Evolutionary conservation across 2,113 vertebrate species (phyloP).

Genomic region (Oophaga pumilio): DNA sequence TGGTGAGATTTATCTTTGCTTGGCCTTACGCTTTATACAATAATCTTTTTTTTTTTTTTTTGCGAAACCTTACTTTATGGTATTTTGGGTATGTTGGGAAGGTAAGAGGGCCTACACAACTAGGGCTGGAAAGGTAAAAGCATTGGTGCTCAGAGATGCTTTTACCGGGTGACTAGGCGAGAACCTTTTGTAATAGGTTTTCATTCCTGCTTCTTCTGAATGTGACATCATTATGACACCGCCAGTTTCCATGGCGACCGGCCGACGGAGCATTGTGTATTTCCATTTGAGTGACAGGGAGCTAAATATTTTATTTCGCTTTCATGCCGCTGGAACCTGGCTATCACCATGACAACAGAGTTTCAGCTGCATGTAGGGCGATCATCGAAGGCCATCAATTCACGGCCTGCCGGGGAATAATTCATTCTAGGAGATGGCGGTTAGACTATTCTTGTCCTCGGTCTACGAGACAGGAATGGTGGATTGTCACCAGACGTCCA

Average conservation of each 20-base stretch:
- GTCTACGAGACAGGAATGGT: not conserved
- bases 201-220: not conserved
- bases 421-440: not conserved
- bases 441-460: not conserved
- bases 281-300: constrained; percentile 9
- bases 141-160: not conserved
- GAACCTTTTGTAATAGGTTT: not conserved
- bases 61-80: not conserved
- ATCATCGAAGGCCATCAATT: not conserved
- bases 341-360: not conserved
- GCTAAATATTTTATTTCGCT: constrained; percentile 24
- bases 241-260: constrained; percentile 6
- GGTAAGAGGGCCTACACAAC: not conserved
- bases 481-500: too few relatives aligned
- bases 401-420: not conserved
- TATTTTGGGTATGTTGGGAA: not conserved
- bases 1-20: not conserved
- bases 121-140: not conserved
- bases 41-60: too few relatives aligned
- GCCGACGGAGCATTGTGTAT: constrained; percentile 15
- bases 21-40: not conserved
- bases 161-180: not conserved
- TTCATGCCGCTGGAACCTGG: constrained; percentile 19
- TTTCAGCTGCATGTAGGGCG: constrained; percentile 1
- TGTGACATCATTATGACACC: constrained; percentile 7